Evolutionary conservation across 2,888 invertebrate genomes (phyloP).

Genomic region (Gandaritis pyraliata): DNA sequence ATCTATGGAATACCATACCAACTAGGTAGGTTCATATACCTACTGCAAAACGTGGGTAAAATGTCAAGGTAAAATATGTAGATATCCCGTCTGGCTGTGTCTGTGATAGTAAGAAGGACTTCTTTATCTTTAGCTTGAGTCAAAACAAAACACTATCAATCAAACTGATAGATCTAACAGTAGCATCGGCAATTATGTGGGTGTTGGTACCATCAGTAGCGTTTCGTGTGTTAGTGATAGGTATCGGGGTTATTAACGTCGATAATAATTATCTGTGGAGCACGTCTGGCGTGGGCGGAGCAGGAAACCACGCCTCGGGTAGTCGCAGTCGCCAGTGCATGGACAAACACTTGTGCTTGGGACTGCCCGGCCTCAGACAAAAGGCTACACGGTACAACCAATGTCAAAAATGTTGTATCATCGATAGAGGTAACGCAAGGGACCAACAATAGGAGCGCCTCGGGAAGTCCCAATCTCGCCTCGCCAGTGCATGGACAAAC

Average conservation of each 20-base stretch:
- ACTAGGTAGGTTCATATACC: no score
- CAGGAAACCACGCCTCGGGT: constrained; percentile 40
- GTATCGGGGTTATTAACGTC: constrained; percentile 43
- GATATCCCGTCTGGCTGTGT: no score
- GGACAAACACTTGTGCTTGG: constrained; percentile 27
- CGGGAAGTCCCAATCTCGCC: no score
- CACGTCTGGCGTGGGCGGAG: constrained; percentile 39
- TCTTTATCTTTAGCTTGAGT: neutral
- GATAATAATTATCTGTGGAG: constrained; percentile 41
- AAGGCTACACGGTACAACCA: no score
- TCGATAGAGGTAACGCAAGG: no score
- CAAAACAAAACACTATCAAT: constrained; percentile 25
- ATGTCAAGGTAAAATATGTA: no score
- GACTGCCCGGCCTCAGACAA: neutral
- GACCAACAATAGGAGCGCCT: no score
- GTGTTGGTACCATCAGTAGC: constrained; percentile 36
- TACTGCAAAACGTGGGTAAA: no score
- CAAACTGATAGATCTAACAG: constrained; percentile 34
- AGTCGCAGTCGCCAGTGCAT: constrained; percentile 13
- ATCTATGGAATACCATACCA: no score
- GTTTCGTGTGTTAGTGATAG: constrained; percentile 40
- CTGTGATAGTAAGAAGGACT: no score
- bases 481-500: no score
- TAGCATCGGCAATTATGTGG: constrained; percentile 39
- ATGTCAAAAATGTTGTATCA: no score